Percentiles rank a stretch among this genome's conserved stretches.
These are phyloP conservation scores for Ammodytes marinus DNA, from an alignment of 2,113 vertebrate genomes.

Conservation along the genomic window DNA sequence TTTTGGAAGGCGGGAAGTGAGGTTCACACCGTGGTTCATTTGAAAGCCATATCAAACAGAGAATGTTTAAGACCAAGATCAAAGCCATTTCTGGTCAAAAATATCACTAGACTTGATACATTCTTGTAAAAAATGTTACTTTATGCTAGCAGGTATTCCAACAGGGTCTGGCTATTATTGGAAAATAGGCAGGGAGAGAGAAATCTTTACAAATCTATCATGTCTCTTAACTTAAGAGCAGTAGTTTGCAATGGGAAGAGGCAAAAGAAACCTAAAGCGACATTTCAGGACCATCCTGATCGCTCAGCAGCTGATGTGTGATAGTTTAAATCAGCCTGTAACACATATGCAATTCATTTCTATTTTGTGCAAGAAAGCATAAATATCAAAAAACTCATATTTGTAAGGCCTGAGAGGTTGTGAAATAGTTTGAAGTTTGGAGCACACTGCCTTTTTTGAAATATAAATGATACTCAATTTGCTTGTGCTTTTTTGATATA, in stretches of 20 bases:
- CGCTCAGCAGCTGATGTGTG: not conserved
- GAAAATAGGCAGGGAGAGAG: conserved; percentile 56
- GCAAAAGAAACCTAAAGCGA: conserved; percentile 1
- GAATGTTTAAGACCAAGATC: conserved; percentile 63
- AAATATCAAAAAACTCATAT: too few species aligned
- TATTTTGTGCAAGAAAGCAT: not conserved
- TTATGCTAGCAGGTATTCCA: conserved; percentile 58
- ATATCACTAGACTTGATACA: conserved; percentile 56
- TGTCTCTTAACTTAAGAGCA: conserved; percentile 6
- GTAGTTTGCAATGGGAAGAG: not conserved
- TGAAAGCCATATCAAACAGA: conserved; percentile 76
- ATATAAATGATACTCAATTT: not conserved
- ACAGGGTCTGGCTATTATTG: conserved; percentile 60
- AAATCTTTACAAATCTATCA: conserved; percentile 38
- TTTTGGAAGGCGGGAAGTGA: conserved; percentile 66
- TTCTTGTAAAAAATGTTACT: conserved; percentile 62
- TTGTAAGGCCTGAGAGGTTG: too few species aligned
- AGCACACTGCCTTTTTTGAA: too few species aligned
- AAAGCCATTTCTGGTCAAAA: conserved; percentile 63
- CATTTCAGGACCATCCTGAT: conserved; percentile 6
- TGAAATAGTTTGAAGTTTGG: not conserved
- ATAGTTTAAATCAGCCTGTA: conserved; percentile 8
- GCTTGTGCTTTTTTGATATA: not conserved
- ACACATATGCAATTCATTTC: not conserved
- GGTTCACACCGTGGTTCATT: conserved; percentile 67